Conservation (phyloP, 2,797 vertebrate species). For the Hybognathus amarus region DNA sequence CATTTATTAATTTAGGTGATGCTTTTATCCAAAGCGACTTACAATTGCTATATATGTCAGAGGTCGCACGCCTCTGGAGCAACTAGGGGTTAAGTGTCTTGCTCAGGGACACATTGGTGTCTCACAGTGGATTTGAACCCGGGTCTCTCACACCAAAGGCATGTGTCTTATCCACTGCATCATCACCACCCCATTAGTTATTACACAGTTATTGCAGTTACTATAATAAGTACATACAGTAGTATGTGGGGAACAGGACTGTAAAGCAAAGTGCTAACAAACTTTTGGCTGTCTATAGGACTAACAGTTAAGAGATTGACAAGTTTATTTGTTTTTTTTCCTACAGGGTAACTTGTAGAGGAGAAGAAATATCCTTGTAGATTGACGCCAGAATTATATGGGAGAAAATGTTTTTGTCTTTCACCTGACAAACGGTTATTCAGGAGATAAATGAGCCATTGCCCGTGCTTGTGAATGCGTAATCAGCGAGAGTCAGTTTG, state of each 20-base stretch:
- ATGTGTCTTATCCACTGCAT: too few species aligned
- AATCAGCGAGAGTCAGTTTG: constrained; percentile 37
- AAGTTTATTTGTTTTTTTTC: not conserved
- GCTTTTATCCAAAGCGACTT: too few species aligned
- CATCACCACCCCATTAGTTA: too few species aligned
- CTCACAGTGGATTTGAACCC: too few species aligned
- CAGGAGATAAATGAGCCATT: constrained; percentile 22
- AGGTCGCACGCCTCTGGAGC: too few species aligned
- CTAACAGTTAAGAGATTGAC: not conserved
- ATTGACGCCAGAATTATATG: not conserved
- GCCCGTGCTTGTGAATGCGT: constrained; percentile 19
- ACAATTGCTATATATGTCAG: too few species aligned
- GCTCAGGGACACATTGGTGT: too few species aligned
- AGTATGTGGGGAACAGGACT: not conserved
- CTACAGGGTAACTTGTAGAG: not conserved
- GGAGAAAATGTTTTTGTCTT: constrained; percentile 9
- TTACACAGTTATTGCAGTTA: too few species aligned
- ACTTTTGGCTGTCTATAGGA: not conserved
- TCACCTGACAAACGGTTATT: constrained; percentile 30
- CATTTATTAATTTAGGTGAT: too few species aligned
- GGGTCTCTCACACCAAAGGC: too few species aligned
- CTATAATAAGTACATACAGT: not conserved
- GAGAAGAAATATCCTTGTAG: not conserved
- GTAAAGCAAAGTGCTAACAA: not conserved
- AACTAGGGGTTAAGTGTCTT: too few species aligned